These are phyloP conservation scores for Tupaia tana DNA, from an alignment of 2,113 vertebrate genomes.

Conservation along the genomic window DNA sequence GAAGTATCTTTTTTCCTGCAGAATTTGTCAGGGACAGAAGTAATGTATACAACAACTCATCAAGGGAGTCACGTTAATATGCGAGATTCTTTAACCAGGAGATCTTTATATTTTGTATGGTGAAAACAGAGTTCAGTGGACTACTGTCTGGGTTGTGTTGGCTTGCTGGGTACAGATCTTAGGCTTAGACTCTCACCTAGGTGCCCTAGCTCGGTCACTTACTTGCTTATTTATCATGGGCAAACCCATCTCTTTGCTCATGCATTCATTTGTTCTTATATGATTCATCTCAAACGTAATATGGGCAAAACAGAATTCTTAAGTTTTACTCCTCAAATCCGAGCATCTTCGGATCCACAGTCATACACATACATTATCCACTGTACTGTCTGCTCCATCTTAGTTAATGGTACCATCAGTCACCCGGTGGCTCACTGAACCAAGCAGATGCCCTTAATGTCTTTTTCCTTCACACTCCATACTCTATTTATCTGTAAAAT, in stretches of 20 bases:
- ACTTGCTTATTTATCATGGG: neutral
- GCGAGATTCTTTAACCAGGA: neutral
- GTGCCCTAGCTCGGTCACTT: neutral
- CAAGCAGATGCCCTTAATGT: neutral
- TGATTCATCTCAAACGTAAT: neutral
- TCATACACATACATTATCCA: too few relatives aligned
- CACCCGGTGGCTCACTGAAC: neutral
- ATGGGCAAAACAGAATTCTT: neutral
- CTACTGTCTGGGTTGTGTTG: neutral
- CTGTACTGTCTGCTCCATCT: neutral
- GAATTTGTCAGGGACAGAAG: slow-evolving; percentile 55
- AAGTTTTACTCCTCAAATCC: neutral
- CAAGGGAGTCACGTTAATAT: neutral
- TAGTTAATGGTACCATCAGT: neutral
- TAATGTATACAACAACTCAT: slow-evolving; percentile 8
- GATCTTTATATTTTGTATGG: neutral
- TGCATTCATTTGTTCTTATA: neutral
- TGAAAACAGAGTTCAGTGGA: neutral
- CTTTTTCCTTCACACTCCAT: neutral
- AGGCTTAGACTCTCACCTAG: neutral
- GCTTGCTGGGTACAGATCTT: neutral
- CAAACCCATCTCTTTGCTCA: neutral
- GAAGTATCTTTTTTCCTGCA: neutral
- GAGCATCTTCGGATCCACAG: too few relatives aligned
- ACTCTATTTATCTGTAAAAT: neutral